A percentile compares a stretch with the other conserved stretches of the same genome.
Conservation (phyloP, 2,113 vertebrate species). For the Grallaria varia region DNA sequence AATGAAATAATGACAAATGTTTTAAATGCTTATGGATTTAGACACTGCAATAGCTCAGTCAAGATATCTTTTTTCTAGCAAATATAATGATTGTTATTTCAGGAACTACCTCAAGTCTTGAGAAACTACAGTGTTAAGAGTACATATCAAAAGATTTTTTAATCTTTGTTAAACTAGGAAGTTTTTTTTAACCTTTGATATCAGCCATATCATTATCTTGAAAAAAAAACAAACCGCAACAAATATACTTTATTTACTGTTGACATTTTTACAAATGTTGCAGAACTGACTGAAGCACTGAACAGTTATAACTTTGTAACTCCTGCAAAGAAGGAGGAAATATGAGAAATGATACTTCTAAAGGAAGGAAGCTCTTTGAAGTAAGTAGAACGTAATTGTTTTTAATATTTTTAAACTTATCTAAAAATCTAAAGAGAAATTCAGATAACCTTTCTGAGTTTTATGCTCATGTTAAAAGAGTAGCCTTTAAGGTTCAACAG, state of each 20-base stretch:
- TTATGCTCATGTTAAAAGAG: neutral
- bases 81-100: neutral
- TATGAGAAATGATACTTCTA: neutral
- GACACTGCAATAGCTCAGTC: neutral
- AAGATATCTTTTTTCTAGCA: neutral
- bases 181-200: neutral
- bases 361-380: neutral
- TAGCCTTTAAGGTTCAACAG: neutral
- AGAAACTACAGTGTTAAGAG: neutral
- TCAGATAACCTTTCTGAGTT: neutral
- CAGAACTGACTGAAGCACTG: neutral
- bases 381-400: neutral
- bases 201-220: neutral
- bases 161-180: neutral
- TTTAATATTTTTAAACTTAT: neutral
- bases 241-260: neutral
- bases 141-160: neutral
- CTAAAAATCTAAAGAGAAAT: neutral
- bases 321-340: neutral
- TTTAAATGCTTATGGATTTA: neutral
- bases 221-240: neutral
- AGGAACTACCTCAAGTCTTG: neutral
- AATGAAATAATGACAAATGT: neutral
- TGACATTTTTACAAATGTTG: neutral
- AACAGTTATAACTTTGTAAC: neutral